A percentile compares a stretch with the other conserved stretches of the same genome.
These are phyloP conservation scores for Apaloderma vittatum DNA, from an alignment of 2,113 vertebrate species.

Conservation along the genomic window DNA sequence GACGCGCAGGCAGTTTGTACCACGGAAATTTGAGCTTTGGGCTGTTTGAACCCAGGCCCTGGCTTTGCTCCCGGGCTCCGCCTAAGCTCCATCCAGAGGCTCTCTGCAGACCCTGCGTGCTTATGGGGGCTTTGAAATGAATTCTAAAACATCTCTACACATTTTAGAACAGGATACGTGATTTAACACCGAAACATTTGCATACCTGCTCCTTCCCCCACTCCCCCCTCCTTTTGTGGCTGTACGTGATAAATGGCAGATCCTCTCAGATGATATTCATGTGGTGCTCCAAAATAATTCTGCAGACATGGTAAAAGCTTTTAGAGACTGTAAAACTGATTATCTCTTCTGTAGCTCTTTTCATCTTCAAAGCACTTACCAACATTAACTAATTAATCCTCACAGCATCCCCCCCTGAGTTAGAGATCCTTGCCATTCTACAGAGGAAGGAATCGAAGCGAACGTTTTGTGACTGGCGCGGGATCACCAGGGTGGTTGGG, in stretches of 20 bases:
- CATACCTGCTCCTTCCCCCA: background rate
- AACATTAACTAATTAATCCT: constrained; percentile 79
- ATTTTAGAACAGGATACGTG: background rate
- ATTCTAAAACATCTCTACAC: background rate
- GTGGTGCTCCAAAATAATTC: constrained; percentile 65
- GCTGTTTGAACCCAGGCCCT: background rate
- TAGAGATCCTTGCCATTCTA: constrained; percentile 57
- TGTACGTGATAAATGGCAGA: constrained; percentile 45
- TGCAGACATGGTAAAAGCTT: constrained; percentile 68
- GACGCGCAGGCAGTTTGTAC: background rate
- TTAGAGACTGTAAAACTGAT: constrained; percentile 78
- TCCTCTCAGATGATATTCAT: constrained; percentile 48
- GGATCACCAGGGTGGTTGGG: background rate
- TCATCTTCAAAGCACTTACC: constrained; percentile 77
- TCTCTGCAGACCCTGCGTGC: background rate
- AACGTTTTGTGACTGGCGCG: constrained; percentile 18
- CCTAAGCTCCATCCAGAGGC: background rate
- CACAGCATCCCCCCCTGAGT: constrained; percentile 56
- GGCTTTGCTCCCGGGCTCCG: background rate
- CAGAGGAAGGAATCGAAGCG: constrained; percentile 52
- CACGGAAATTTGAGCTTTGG: background rate
- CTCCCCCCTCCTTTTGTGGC: background rate
- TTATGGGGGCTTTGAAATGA: background rate
- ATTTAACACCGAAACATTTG: background rate
- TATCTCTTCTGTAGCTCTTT: constrained; percentile 73